These are phyloP conservation scores for Latrodectus elegans DNA, from an alignment of 2,888 invertebrate species.

Conservation along the genomic window DNA sequence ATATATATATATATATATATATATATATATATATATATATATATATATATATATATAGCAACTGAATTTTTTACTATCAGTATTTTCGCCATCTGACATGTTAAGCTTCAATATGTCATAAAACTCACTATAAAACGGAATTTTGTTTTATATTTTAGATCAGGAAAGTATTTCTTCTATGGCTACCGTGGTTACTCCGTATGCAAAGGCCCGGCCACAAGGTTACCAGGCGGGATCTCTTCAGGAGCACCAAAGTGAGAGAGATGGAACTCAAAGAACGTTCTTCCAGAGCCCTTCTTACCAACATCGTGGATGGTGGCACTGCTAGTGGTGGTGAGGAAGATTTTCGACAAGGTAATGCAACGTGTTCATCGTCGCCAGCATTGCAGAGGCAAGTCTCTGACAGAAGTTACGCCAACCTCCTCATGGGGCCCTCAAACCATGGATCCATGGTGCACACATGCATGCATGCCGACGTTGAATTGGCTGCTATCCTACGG, in stretches of 20 bases:
- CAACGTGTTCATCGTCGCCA: constrained; percentile 37
- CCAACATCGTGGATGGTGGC: constrained; percentile 97
- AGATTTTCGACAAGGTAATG: constrained; percentile 80
- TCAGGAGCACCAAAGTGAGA: constrained; percentile 81
- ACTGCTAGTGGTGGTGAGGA: constrained; percentile 80
- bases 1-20: no score
- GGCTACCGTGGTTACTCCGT: constrained; percentile 96
- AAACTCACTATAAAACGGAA: no score
- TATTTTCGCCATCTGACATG: no score
- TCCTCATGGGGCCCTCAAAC: constrained; percentile 78
- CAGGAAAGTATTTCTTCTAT: constrained; percentile 93
- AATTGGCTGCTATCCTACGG: constrained; percentile 94
- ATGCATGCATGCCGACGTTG: constrained; percentile 77
- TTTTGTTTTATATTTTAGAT: constrained; percentile 80
- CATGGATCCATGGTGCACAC: constrained; percentile 53
- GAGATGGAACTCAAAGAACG: constrained; percentile 92
- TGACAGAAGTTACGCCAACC: constrained; percentile 72
- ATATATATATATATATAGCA: no score
- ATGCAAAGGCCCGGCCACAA: constrained; percentile 97
- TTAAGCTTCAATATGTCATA: no score
- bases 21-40: no score
- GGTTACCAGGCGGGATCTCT: constrained; percentile 85
- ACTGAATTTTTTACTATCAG: no score
- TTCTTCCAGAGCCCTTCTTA: constrained; percentile 92
- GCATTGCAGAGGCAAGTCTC: constrained; percentile 27